Evolutionary conservation across 2,888 invertebrate species (phyloP), one percentile per base, ranked within the genome.

Genomic region (Muschampia plurimacula): DNA sequence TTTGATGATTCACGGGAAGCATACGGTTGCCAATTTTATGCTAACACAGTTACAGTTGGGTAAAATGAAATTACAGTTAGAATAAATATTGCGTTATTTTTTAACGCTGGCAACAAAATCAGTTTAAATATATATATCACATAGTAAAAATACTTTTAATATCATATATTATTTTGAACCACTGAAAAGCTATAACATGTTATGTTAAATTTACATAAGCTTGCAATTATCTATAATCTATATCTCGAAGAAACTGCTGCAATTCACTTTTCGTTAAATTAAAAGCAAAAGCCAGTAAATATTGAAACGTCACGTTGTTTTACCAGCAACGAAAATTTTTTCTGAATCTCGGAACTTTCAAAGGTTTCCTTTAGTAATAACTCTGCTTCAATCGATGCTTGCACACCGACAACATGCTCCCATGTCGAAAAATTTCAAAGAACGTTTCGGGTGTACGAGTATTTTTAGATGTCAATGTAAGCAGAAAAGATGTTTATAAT

Each of bases 1-100:
- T 74, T 72, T 69, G 66, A 69, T 72, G 55, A 72, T 60, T 62
- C 67, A 67, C 44, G 67, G 67, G 62, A 72, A 67, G 41, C 41
- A 6, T 32, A 49, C 22, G 46, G 13, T 13, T 49, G 57, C 15
- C 13, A 46, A 65, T 49, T 70, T 49, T 59, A 36, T 57, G 69
- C 55, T 69, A 28, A 57, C 64, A 49, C 32, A 4, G 52, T 46
- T 62, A 28, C 49, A 15, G n/a, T 68, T 62, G 2, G 60, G 49
- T 52, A 36, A 52, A 63, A 55, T 12, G 2, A 36, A 46, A 7
- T 13, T 15, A 6, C 8, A 22, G 2, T 55, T 55, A 15, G 55
- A 13, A 9, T 12, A 59, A 59, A 13, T 57, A 57, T 57, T 10
- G 10, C 9, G 9, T 28, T 5, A 13, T 57, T 22, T 22, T 12